Base-by-base conservation (phyloP, 2,888 invertebrate genomes). In the Mactromeris polynyma region DNA sequence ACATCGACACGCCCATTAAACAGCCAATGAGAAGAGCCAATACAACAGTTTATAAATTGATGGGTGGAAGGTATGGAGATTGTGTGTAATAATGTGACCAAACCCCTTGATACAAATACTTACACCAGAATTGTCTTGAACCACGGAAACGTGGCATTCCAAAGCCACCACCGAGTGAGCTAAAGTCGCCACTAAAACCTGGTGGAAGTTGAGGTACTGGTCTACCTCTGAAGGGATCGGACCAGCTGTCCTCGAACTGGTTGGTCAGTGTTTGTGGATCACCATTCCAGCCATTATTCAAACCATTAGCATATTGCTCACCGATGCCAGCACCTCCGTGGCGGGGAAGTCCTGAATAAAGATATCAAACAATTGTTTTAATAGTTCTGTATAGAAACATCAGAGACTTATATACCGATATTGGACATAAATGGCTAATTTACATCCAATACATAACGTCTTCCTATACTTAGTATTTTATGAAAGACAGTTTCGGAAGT, bases 281-380 rank as follows among this genome's bases (percentile, higher is more conserved):
- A 31, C 91, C 91, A 78, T 91, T 90, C 91, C 91, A 91, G 6
- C 91, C 91, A 11, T 83, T 64, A 36, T 83, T 38, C 42, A 85
- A 38, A 6, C 91, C 91, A 46, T 91, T 81, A 40, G 90, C 80
- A 69, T 90, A 79, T 36, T 46, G 58, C 51, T 88, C 83, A 0
- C 91, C 91, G 11, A 80, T 81, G 3, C 91, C 91, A n/a, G 91
- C 91, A 11, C 91, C 91, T 7, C 91, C 91, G 38, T 91, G 88
- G 19, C 90, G 87, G 6, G 91, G 91, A 17, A 91, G 83, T 78
- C 87, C 91, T 91, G 81, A 14, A 26, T 0, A 86, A 36, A 42
- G 3, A 26, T 26, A 26, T 7, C 26, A 58, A 58, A n/a, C 58
- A 46, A 46, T 46, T 3, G 46, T 9, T 46, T 46, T 7, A 46